A percentile compares a stretch with the other conserved stretches of the same genome.
Evolutionary conservation across 2,888 invertebrate genomes (phyloP).

Genomic region (Temnothorax unifasciatus): DNA sequence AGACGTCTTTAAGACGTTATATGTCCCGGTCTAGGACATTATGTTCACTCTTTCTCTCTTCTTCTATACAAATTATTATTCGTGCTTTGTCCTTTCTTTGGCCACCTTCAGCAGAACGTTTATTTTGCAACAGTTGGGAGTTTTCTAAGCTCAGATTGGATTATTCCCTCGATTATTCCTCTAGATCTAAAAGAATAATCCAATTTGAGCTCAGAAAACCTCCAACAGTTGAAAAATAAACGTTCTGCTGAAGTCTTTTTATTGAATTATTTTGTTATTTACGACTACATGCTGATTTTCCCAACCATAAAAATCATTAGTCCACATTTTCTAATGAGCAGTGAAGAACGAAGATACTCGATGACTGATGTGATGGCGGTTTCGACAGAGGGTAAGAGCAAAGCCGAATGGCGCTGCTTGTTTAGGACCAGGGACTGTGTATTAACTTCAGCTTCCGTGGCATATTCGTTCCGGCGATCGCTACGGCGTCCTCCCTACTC

Average conservation of each 20-base stretch:
- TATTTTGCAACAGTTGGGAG: no score
- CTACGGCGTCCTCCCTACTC: conserved; percentile 41
- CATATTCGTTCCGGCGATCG: conserved; percentile 3
- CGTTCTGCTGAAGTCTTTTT: neutral
- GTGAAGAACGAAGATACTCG: neutral
- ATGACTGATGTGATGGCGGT: conserved; percentile 22
- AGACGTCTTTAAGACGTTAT: no score
- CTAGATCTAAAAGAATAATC: no score
- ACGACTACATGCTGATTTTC: neutral
- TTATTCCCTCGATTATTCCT: no score
- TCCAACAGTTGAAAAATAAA: no score
- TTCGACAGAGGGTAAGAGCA: conserved; percentile 19
- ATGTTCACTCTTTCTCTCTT: neutral
- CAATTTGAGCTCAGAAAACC: no score
- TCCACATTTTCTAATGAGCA: neutral
- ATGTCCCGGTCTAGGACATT: no score
- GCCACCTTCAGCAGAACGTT: no score
- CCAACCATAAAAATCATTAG: conserved; percentile 27
- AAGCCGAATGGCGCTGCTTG: conserved; percentile 70
- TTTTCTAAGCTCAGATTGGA: no score
- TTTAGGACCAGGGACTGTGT: conserved; percentile 67
- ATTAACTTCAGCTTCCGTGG: conserved; percentile 52
- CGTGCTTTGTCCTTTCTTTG: neutral
- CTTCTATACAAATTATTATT: neutral
- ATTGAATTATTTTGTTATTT: neutral